Evolutionary conservation across 2,797 vertebrate species (phyloP).

Genomic region (Dromococcyx pavoninus): DNA sequence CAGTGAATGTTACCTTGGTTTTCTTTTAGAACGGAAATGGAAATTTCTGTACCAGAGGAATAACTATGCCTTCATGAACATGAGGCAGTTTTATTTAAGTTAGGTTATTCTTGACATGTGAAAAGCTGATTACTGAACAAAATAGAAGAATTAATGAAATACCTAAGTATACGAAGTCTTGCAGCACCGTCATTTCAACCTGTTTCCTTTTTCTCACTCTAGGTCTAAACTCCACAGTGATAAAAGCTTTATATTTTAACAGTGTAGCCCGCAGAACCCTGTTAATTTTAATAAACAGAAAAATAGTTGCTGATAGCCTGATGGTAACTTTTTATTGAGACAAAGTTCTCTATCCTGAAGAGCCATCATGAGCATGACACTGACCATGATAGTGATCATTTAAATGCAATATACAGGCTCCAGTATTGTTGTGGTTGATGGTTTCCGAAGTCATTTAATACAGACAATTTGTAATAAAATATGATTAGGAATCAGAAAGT

Average conservation of each 20-base stretch:
- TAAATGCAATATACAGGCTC: neutral
- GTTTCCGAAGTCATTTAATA: neutral
- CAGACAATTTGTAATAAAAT: neutral
- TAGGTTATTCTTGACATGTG: neutral
- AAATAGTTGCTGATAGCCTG: neutral
- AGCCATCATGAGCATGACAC: rapidly evolving
- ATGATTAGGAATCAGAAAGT: neutral
- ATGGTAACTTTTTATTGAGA: neutral
- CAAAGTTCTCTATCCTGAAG: neutral
- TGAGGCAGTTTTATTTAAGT: neutral
- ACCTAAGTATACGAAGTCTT: neutral
- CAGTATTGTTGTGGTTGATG: neutral
- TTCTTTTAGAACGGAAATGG: neutral
- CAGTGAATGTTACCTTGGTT: neutral
- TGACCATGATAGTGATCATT: neutral
- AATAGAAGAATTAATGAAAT: neutral
- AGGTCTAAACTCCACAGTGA: neutral
- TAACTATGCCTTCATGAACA: neutral
- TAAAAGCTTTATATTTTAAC: neutral
- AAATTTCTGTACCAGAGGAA: neutral
- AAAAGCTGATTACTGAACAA: neutral
- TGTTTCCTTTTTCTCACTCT: neutral
- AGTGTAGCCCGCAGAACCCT: rapidly evolving
- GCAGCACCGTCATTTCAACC: neutral
- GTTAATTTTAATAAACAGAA: neutral